Base-by-base conservation (phyloP, 2,888 invertebrate genomes). In the Sabatieria punctata region DNA sequence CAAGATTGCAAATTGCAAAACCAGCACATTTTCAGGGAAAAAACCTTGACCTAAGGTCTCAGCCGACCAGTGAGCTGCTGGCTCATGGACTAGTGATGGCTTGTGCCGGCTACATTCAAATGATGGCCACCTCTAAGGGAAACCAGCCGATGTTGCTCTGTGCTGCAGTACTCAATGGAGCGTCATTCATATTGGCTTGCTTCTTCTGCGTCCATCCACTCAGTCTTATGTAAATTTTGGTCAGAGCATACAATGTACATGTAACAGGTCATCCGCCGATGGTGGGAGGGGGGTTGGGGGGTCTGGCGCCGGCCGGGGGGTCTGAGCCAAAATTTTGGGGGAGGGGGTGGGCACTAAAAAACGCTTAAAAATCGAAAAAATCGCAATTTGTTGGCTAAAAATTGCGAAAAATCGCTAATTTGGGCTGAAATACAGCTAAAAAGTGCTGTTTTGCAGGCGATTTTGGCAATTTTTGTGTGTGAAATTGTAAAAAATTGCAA, bases 41-140 rank as follows among this genome's bases (percentile, higher is more conserved):
- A 13, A 43, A 19, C 21, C 15, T 43, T 4, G 19, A 4, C 21
- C 19, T 47, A 2, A 15, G 19, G 4, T 24, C 44, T 2, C 23
- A 43, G n/a, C 47, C 47, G 13, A 47, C 42, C 4, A 36, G 42
- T 22, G 47, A 43, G 19, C 19, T 47, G 4, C 36, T 47, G 26
- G 22, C 35, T 4, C 47, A 47, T 23, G 47, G 47, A 6, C 6
- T 35, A 15, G 22, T 47, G 25, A 27, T 43, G 43, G 22, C 21
- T 11, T 43, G 42, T 25, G 23, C 43, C 13, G 47, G 47, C 35
- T 36, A 27, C 18, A 18, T 47, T 3, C 47, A 47, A 43, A 47
- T 47, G 47, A 33, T 43, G 26, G 43, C 47, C 4, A 47, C 43
- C 19, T 24, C 36, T 2, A 41, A 43, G 26, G 46, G 46, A 13